Base-by-base conservation (phyloP, 2,888 invertebrate genomes). In the Panopea generosa region DNA sequence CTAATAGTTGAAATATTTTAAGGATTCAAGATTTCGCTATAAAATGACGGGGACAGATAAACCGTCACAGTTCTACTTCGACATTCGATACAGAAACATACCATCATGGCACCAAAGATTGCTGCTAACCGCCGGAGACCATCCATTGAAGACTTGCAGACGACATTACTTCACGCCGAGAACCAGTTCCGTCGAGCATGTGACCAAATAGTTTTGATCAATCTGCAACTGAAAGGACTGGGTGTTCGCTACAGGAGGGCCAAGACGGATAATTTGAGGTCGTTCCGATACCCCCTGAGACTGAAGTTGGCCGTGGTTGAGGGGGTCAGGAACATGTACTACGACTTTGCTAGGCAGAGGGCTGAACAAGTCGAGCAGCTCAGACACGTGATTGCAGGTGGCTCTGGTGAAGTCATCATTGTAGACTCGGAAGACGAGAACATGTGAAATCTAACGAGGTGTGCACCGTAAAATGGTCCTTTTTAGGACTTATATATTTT, bases 201-300 rank as follows among this genome's bases (percentile, higher is more conserved):
- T 60, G 81, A 84, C 43, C 89, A 89, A 76, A 87, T 88, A 26
- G 72, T 85, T 0, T 75, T 84, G 26, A 70, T 89, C 33, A 86
- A 87, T 77, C 66, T 71, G 4, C 72, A 78, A 27, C 75, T 89
- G 38, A 75, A 77, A 16, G 82, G 72, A 11, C 60, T 84, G 43
- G 59, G 69, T 52, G 53, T 65, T 45, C 80, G 89, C 11, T 89
- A 89, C 81, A 82, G 82, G 38, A 75, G 76, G 16, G 88, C 88
- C 40, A 80, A 74, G 69, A 52, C 66, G 29, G 75, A 73, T 26
- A 85, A 87, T 63, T 65, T 73, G 59, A 71, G 85, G 18, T 77
- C 87, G 1, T 86, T 87, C 79, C 84, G 88, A 43, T 89, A 89
- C 76, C 82, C 76, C 27, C 70, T 88, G 18, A 73, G 88, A 43